Evolutionary conservation across 2,113 vertebrate species (phyloP), one percentile per base, ranked within the genome.

Genomic region (Tragulus kanchil): DNA sequence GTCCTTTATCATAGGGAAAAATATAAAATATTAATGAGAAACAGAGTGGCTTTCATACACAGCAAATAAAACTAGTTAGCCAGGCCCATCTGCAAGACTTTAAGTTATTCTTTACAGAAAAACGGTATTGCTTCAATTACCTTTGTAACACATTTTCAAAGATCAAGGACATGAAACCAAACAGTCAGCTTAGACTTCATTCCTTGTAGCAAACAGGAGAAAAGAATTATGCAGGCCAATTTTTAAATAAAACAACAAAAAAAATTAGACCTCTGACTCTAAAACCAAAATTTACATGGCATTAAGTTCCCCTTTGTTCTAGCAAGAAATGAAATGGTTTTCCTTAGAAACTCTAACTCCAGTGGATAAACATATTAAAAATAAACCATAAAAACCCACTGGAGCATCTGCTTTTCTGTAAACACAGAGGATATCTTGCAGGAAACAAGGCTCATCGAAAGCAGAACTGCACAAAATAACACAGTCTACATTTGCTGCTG

Each of bases 281-380:
- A 75, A 94, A 91, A 89, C 52, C 64, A 93, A 98, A 96, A 94
- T 93, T 62, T 42, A 95, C 79, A 93, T 79, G 69, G 50, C 79
- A 96, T 78, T 82, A 96, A 56, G 8, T 54, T 90, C 23, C n/a
- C 50, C 83, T 97, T 93, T 94, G 88, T 96, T 96, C 94, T 84
- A 89, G 54, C 8, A 81, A 77, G 90, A 92, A 95, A 94, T 86
- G 56, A 91, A 96, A 73, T 52, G 28, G 36, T 75, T 94, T 93
- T 86, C 73, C 90, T 95, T 88, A 62, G 86, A 97, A 96, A 95
- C 16, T 58, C 73, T 65, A 93, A 82, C 61, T 89, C 69, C 28
- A 59, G 45, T 42, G 52, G 26, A 62, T 87, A 92, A 97, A 95
- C 78, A 73, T 77, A 82, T n/a, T 50, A 94, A 65, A 65, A 88